Base-by-base conservation (phyloP, 92 coral and sea anemone species). In the Porites lobata region DNA sequence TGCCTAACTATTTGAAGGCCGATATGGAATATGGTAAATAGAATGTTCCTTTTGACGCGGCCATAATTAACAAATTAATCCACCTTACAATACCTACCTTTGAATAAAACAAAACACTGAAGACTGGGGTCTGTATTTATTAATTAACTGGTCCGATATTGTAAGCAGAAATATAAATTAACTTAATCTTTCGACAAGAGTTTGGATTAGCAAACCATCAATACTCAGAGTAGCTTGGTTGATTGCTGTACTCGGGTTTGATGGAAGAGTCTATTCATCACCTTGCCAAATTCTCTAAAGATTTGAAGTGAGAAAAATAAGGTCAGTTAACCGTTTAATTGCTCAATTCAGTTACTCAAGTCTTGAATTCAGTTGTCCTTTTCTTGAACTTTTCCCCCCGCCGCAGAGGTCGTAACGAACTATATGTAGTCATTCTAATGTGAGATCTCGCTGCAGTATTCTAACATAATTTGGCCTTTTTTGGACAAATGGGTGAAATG, bases 11-110 rank as follows among this genome's bases (percentile, higher is more conserved):
- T 54, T 56, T 57, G 13, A 14, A 14, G 8, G 21, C 17, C 19
- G 24, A 1, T 7, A 58, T 57, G 67, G 58, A 15, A 13, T 54
- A 22, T 56, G 51, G 17, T 29, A 29, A 57, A 19, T 57, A 56
- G 20, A 38, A 13, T 26, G 80, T 56, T 43, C 17, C 24, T 13
- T 26, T 76, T 76, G 80, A 24, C 15, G 80, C 65, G 8, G 80
- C 66, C 67, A 14, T 76, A 76, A 57, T 76, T 76, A 76, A 76
- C 67, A 58, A 58, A 29, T 76, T 76, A 58, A 76, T 76, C 80
- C 80, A 24, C 67, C 38, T 20, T 57, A 76, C 80, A 76, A 76
- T 24, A 9, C 18, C 15, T 7, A 11, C 58, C 12, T 22, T 57
- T 54, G 51, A 57, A 9, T 47, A 12, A 8, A 29, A 76, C 80